Evolutionary conservation across 2,888 invertebrate species (phyloP), one percentile per base, ranked within the genome.

Genomic region (Drosophila sordidapex): DNA sequence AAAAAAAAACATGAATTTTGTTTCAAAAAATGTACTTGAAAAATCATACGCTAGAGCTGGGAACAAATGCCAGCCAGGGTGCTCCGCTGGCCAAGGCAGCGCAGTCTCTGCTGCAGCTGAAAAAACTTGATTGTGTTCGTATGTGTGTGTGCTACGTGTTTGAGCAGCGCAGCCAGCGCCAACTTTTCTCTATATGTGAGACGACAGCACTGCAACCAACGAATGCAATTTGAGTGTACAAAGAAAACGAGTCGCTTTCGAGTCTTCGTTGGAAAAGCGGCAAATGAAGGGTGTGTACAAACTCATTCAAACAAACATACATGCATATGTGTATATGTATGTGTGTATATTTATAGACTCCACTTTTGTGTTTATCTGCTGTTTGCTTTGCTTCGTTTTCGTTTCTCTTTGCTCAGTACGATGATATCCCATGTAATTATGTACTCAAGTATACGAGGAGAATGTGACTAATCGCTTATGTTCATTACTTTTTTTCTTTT

Each of bases 201-300:
- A 57, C 40, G 60, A 76, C 53, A 83, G 70, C 82, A 76, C 51
- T 63, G 52, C 38, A 40, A 64, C 69, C 38, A 40, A 64, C 81
- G 77, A 76, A 66, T 82, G 81, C 82, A 81, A 61, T 76, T 67
- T 59, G 73, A 64, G 82, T 79, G 65, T 77, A 87, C 71, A 84
- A 79, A 82, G 79, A 87, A 87, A 87, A 89, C 86, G 85, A 71
- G 89, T 89, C 82, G 87, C 81, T 86, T 79, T 46, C 43, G 13
- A 7, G 43, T 38, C 54, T 77, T 73, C 82, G 72, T 52, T 74
- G 79, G 76, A 63, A 67, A 64, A 76, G 68, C 79, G 54, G 54
- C 65, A 70, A 76, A 65, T 52, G 66, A 76, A 85, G 88, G 89
- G 87, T 87, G 88, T 81, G 88, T 82, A 69, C 8, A 21, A 29